Percentiles rank a stretch among this genome's conserved stretches.
phyloP scores from a whole-genome alignment of 2,888 invertebrate genomes.

The Drosophila algonquin region DNA sequence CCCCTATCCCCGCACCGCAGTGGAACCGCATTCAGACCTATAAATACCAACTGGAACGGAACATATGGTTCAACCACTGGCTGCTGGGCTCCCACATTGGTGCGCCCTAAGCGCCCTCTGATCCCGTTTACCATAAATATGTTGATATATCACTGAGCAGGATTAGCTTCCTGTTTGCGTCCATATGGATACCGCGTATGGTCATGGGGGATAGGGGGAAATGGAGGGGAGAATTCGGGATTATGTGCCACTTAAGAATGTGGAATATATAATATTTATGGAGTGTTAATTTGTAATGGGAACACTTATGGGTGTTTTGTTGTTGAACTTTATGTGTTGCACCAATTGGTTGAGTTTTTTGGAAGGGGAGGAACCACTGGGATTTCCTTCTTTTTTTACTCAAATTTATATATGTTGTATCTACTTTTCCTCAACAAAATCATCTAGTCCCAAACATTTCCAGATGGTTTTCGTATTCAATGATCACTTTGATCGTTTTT shows the following conservation, averaged over 20 bases:
- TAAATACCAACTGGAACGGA: constrained; percentile 40
- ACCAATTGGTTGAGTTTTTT: constrained; percentile 46
- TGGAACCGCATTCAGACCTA: constrained; percentile 19
- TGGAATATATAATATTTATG: constrained; percentile 65
- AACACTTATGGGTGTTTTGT: constrained; percentile 60
- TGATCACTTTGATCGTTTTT: constrained; percentile 16
- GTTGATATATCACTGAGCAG: constrained; percentile 79
- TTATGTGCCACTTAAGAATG: constrained; percentile 56
- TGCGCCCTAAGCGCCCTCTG: constrained; percentile 65
- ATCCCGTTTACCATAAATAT: constrained; percentile 79
- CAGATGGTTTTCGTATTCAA: not conserved
- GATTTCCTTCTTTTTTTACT: not conserved
- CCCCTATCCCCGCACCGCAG: not conserved
- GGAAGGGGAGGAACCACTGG: not conserved
- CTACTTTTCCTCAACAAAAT: not conserved
- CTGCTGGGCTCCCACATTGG: constrained; percentile 36
- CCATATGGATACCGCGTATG: constrained; percentile 69
- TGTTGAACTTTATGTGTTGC: constrained; percentile 50
- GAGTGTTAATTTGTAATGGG: constrained; percentile 71
- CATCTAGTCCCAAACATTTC: not conserved
- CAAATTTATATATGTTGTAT: not conserved
- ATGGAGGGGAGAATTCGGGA: constrained; percentile 21
- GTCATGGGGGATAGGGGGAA: not conserved
- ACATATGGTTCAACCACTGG: constrained; percentile 70
- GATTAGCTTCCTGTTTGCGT: constrained; percentile 76